A percentile compares a stretch with the other conserved stretches of the same genome.
These are phyloP conservation scores for Synergus gifuensis DNA, from an alignment of 2,888 invertebrate species.

Conservation along the genomic window DNA sequence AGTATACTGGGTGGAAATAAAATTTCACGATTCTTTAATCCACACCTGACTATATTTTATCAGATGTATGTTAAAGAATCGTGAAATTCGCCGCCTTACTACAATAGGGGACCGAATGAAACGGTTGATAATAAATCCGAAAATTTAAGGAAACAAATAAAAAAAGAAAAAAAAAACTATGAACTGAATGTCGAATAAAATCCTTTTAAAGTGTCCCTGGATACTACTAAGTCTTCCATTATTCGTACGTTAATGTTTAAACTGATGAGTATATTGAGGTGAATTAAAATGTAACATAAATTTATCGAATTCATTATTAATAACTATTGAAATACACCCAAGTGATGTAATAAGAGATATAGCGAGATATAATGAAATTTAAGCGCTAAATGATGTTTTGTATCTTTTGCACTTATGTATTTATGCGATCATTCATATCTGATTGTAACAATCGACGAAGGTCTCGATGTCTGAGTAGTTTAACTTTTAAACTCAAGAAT, in stretches of 20 bases:
- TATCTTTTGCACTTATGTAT: constrained; percentile 60
- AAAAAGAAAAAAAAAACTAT: constrained; percentile 52
- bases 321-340: constrained; percentile 57
- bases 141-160: constrained; percentile 51
- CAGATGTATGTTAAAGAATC: not conserved
- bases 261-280: constrained; percentile 64
- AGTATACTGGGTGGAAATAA: constrained; percentile 36
- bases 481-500: constrained; percentile 49
- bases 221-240: constrained; percentile 74
- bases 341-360: constrained; percentile 47
- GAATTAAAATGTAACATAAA: constrained; percentile 63
- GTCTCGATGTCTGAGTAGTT: constrained; percentile 57
- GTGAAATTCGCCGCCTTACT: constrained; percentile 36
- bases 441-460: constrained; percentile 52
- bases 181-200: constrained; percentile 53
- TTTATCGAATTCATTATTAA: constrained; percentile 62
- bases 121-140: constrained; percentile 58
- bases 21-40: not conserved
- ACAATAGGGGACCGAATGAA: constrained; percentile 57
- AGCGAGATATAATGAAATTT: constrained; percentile 43
- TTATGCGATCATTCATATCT: constrained; percentile 55
- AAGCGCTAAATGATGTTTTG: constrained; percentile 56
- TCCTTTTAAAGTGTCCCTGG: constrained; percentile 64
- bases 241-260: constrained; percentile 74
- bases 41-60: not conserved